Evolutionary conservation across 2,113 vertebrate genomes (phyloP).

Genomic region (Raja brachyura): DNA sequence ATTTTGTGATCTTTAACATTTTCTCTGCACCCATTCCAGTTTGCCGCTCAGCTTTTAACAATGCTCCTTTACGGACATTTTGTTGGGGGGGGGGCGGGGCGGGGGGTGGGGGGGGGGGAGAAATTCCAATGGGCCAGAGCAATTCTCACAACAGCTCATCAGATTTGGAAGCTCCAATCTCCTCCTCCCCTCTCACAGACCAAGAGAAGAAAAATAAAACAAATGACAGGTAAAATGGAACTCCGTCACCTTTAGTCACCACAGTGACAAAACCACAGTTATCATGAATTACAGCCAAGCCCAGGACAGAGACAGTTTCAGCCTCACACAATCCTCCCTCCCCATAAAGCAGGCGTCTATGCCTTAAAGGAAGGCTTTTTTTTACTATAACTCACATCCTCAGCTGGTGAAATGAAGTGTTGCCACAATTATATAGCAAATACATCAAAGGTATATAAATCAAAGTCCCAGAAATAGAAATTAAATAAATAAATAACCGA

Average conservation of each 20-base stretch:
- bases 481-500: neutral
- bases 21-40: no score
- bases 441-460: no score
- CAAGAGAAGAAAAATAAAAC: neutral
- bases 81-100: no score
- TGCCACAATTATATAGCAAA: neutral
- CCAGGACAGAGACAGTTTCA: neutral
- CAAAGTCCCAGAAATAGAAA: neutral
- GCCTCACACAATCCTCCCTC: neutral
- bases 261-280: neutral
- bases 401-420: neutral
- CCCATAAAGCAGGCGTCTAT: neutral
- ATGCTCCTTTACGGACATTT: no score
- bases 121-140: no score
- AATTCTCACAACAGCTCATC: no score
- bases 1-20: neutral
- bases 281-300: neutral
- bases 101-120: no score
- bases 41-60: no score
- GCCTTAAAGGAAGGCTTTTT: neutral
- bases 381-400: no score
- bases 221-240: neutral
- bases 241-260: neutral
- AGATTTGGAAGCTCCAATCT: neutral
- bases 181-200: neutral